Conservation (phyloP, 2,888 invertebrate genomes). For the Mythimna albipuncta region DNA sequence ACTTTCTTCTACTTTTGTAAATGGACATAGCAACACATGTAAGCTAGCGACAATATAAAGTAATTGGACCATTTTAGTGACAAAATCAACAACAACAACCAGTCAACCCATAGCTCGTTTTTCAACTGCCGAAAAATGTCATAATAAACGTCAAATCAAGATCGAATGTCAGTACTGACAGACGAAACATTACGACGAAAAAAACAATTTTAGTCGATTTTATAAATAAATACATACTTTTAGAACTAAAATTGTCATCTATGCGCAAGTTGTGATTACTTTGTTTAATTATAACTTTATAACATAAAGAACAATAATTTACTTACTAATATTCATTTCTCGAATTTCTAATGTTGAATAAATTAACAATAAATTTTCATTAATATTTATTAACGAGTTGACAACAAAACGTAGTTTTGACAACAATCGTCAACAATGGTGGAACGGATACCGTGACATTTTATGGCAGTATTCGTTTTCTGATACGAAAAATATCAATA, state of each 20-base stretch:
- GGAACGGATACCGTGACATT: slow-evolving; percentile 89
- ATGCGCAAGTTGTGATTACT: neutral
- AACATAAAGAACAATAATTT: neutral
- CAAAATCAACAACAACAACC: slow-evolving; percentile 66
- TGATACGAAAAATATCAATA: slow-evolving; percentile 89
- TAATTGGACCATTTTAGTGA: slow-evolving; percentile 92
- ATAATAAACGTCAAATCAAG: slow-evolving; percentile 38
- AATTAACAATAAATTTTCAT: slow-evolving; percentile 46
- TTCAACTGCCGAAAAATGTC: slow-evolving; percentile 36
- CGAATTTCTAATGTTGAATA: slow-evolving; percentile 25
- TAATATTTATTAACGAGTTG: slow-evolving; percentile 34
- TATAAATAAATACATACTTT: slow-evolving; percentile 9
- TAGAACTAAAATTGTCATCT: neutral
- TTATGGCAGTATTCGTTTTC: slow-evolving; percentile 87
- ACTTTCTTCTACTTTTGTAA: slow-evolving; percentile 99
- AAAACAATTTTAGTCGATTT: slow-evolving; percentile 32
- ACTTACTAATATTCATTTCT: too few species aligned
- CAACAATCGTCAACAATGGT: slow-evolving; percentile 90
- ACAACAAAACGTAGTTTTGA: slow-evolving; percentile 86
- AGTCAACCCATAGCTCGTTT: slow-evolving; percentile 77
- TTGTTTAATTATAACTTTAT: neutral
- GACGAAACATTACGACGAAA: neutral
- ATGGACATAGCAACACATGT: slow-evolving; percentile 97
- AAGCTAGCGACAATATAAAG: slow-evolving; percentile 94
- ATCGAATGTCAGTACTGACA: slow-evolving; percentile 32